Evolutionary conservation across 2,113 vertebrate genomes (phyloP).

Genomic region (Cochlearius cochlearius): DNA sequence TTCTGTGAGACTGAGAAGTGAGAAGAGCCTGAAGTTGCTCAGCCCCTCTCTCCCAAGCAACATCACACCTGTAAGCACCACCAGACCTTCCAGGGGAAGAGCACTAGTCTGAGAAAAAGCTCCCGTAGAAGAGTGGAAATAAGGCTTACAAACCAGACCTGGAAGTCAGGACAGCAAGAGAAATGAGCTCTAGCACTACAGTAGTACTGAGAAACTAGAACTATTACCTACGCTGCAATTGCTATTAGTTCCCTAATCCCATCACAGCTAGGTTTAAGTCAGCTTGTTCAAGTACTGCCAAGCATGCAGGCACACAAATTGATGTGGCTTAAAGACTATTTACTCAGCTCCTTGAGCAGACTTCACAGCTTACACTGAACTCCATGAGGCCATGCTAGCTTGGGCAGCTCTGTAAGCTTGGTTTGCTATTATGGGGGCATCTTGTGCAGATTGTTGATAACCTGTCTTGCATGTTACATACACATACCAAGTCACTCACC

Average conservation of each 20-base stretch:
- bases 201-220: not conserved
- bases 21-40: not conserved
- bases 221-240: not conserved
- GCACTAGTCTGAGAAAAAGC: not conserved
- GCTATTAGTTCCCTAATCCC: not conserved
- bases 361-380: not conserved
- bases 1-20: not conserved
- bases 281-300: not conserved
- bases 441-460: not conserved
- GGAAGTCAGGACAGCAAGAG: not conserved
- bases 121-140: not conserved
- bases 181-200: not conserved
- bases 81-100: not conserved
- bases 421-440: not conserved
- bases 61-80: not conserved
- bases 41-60: not conserved
- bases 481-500: not conserved
- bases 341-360: not conserved
- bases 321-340: not conserved
- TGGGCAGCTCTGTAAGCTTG: not conserved
- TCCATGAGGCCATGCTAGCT: not conserved
- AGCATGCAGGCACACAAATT: not conserved
- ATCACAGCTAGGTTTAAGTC: not conserved
- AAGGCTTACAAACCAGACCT: not conserved
- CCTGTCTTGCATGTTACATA: not conserved